phyloP scores from a whole-genome alignment of 2,797 vertebrate genomes.

The Urosaurus nigricauda region DNA sequence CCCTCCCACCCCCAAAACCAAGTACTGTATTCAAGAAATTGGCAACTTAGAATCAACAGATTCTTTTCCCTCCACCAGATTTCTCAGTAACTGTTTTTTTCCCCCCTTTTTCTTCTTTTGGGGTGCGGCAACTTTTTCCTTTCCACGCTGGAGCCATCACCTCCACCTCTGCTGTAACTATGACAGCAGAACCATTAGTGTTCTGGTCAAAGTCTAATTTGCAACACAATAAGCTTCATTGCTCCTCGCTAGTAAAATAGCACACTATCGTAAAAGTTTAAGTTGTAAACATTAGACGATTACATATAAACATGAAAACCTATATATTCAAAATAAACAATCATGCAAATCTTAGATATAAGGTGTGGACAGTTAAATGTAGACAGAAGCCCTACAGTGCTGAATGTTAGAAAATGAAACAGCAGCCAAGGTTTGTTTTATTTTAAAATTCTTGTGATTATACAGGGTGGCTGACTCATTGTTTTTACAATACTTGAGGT shows the following conservation, averaged over 20 bases:
- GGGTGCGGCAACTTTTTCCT: no score
- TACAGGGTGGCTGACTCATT: constrained; percentile 26
- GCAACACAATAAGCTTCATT: background rate
- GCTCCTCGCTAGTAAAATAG: background rate
- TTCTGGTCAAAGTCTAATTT: no score
- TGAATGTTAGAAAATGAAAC: background rate
- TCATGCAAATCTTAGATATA: background rate
- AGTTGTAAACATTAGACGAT: background rate
- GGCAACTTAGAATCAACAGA: no score
- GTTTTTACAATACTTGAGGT: constrained; percentile 40
- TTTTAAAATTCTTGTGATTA: constrained; percentile 23
- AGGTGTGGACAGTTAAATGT: background rate
- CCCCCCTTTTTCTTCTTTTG: no score
- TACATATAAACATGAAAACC: background rate
- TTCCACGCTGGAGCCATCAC: no score
- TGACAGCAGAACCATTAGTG: no score
- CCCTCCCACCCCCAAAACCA: no score
- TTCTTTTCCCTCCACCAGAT: no score
- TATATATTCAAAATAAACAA: background rate
- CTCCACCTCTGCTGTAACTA: no score
- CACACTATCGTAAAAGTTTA: background rate
- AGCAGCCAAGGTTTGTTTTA: constrained; percentile 27
- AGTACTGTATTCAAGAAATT: no score
- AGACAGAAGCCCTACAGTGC: background rate
- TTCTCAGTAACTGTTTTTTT: no score